Evolutionary conservation across 2,797 vertebrate genomes (phyloP), one percentile per base, ranked within the genome.

Genomic region (Dipus sagitta): DNA sequence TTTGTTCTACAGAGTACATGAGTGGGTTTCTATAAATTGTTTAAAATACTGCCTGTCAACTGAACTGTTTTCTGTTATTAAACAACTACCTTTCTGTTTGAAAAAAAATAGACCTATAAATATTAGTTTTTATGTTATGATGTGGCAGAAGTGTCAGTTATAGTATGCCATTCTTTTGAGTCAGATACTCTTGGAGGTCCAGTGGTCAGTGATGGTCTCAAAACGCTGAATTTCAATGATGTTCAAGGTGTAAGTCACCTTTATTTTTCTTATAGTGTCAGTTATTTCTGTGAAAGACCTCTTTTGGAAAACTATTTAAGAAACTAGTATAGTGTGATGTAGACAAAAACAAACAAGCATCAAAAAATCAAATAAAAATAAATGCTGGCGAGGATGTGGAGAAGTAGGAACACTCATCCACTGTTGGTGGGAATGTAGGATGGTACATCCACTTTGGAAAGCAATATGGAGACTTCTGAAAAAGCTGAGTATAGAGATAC

Each of bases 71-170:
- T 28, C 14, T 78, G 17, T 70, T 64, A 67, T 38, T 85, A 89
- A 91, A 78, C 42, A 95, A 80, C 28, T 20, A 79, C 17, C 7
- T 60, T n/a, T 88, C 62, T 28, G 87, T 90, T 76, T 42, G 8
- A 26, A 10, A 72, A n/a, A 95, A 79, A 91, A 4, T 21, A 17
- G 71, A 4, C 6, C 38, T 68, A 58, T 12, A 38, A 64, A 72
- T 60, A 38, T 21, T 28, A 88, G 77, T 10, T 34, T 14, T 71
- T 92, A 76, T 77, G 86, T 60, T 86, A 68, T 18, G 38, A 80
- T 9, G 30, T 21, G 23, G n/a, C 5, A 91, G 26, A 65, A 28
- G 8, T 47, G 26, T 58, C 60, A 60, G 28, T 30, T 20, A 38
- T 32, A 26, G 78, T 87, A 71, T 24, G n/a, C 7, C 54, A 30